phyloP scores from a whole-genome alignment of 2,113 vertebrate species.

The Hippocampus abdominalis region DNA sequence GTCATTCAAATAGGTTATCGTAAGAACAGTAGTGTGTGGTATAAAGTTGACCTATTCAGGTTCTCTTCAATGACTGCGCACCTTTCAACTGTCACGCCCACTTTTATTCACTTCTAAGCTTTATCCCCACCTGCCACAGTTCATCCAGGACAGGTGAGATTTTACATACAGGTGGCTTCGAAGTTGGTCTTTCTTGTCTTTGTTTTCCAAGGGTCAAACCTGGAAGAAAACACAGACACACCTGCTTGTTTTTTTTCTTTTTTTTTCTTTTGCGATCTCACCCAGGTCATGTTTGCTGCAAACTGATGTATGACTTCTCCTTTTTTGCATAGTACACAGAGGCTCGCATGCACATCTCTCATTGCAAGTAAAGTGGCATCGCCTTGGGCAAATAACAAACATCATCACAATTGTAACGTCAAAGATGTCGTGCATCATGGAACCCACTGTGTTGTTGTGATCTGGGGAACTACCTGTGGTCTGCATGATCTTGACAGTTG shows the following conservation, averaged over 20 bases:
- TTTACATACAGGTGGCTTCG: slow-evolving; percentile 60
- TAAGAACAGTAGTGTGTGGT: background rate
- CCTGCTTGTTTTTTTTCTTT: background rate
- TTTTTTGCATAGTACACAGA: slow-evolving; percentile 1
- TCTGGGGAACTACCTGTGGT: slow-evolving; percentile 61
- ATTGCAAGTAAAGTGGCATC: slow-evolving; percentile 64
- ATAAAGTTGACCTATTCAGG: background rate
- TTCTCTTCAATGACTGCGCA: slow-evolving; percentile 1
- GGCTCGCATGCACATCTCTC: slow-evolving; percentile 21
- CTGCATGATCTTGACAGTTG: slow-evolving; percentile 58
- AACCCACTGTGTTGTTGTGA: slow-evolving; percentile 63
- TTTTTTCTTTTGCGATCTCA: background rate
- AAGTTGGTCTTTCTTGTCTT: slow-evolving; percentile 9
- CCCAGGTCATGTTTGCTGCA: slow-evolving; percentile 48
- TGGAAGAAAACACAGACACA: slow-evolving; percentile 4
- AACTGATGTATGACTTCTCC: slow-evolving; percentile 36
- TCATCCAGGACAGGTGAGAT: slow-evolving; percentile 44
- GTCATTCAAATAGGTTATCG: background rate
- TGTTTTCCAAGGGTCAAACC: slow-evolving; percentile 36
- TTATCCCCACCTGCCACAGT: slow-evolving; percentile 28
- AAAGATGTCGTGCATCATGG: slow-evolving; percentile 70
- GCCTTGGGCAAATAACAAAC: slow-evolving; percentile 63
- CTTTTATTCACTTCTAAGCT: slow-evolving; percentile 18
- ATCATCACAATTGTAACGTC: slow-evolving; percentile 69
- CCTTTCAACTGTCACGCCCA: background rate